Percentiles rank a stretch among this genome's conserved stretches.
Conservation (phyloP, 2,113 vertebrate species). For the Notechis scutatus region DNA sequence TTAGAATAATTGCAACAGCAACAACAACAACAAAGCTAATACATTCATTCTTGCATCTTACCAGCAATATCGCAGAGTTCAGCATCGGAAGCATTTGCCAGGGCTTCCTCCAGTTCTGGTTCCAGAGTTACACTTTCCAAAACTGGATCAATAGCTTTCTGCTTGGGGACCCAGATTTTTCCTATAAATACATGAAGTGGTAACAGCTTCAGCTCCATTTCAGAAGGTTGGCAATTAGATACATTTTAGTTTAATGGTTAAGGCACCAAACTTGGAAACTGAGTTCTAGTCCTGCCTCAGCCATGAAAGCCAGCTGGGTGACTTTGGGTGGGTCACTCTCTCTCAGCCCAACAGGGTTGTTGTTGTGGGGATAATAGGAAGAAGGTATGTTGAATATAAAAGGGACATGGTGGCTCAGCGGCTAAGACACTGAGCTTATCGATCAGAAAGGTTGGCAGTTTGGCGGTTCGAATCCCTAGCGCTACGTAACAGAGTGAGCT, state of each 20-base stretch:
- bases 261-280: background rate
- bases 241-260: background rate
- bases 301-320: background rate
- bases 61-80: constrained; percentile 98
- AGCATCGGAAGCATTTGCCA: constrained; percentile 90
- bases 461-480: too few species aligned
- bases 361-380: background rate
- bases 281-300: background rate
- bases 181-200: constrained; percentile 71
- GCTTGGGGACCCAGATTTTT: constrained; percentile 89
- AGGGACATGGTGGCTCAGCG: too few species aligned
- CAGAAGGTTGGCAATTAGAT: background rate
- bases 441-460: too few species aligned
- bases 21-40: background rate
- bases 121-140: constrained; percentile 93
- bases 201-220: background rate
- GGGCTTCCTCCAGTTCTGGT: constrained; percentile 93
- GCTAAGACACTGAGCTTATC: too few species aligned
- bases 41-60: constrained; percentile 51
- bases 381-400: background rate
- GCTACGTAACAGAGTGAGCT: too few species aligned
- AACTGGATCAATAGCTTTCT: constrained; percentile 84
- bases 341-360: background rate
- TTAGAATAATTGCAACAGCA: background rate
- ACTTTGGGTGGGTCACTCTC: background rate